phyloP scores from a whole-genome alignment of 2,113 vertebrate species.

The Axis porcinus region DNA sequence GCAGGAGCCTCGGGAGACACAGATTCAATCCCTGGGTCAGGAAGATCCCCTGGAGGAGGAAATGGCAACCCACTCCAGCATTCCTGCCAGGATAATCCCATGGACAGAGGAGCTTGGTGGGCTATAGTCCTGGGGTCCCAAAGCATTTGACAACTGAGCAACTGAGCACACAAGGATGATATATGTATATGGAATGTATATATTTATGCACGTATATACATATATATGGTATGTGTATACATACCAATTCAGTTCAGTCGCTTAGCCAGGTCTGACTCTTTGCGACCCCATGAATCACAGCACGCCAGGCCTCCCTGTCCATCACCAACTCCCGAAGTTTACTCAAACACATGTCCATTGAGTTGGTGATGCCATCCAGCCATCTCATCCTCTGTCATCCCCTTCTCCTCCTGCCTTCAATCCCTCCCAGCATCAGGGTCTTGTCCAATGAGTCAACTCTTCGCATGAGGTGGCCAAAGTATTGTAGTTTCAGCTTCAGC shows the following conservation, averaged over 20 bases:
- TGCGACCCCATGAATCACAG: no score
- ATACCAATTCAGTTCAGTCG: no score
- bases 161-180: not conserved
- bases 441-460: no score
- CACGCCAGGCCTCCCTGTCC: no score
- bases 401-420: no score
- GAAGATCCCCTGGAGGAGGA: not conserved
- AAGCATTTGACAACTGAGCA: not conserved
- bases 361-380: no score
- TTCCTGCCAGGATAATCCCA: not conserved
- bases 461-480: no score
- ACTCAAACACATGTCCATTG: no score
- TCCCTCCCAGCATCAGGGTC: no score
- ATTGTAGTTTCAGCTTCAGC: no score
- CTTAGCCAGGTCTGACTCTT: no score
- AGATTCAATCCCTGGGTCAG: accelerated
- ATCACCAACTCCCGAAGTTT: accelerated
- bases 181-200: not conserved
- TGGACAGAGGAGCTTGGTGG: not conserved
- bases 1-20: not conserved
- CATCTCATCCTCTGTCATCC: no score
- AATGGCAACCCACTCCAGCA: not conserved
- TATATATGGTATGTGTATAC: not conserved
- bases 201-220: not conserved
- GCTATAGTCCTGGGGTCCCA: not conserved